phyloP scores from a whole-genome alignment of 2,797 vertebrate genomes.

The Chrysolophus pictus region DNA sequence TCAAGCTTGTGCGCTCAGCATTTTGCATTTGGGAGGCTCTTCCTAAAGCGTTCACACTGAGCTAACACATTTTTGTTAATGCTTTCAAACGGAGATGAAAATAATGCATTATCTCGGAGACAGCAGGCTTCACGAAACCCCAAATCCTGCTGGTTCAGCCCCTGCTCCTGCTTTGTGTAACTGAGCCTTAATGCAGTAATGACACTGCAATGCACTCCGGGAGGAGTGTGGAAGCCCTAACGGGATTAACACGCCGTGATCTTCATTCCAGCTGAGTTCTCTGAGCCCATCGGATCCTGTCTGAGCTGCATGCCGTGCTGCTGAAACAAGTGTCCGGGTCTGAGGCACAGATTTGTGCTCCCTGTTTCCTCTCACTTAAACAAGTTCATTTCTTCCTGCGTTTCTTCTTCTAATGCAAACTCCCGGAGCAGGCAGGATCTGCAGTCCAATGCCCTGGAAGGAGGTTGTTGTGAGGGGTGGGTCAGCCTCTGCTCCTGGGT shows the following conservation, averaged over 20 bases:
- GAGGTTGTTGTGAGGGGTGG: too few relatives aligned
- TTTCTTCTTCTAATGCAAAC: neutral
- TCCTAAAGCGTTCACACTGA: neutral
- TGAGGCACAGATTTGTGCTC: accelerated
- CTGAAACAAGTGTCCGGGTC: neutral
- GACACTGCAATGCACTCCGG: neutral
- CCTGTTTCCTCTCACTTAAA: neutral
- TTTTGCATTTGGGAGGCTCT: neutral
- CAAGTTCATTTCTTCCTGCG: neutral
- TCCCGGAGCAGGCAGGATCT: neutral
- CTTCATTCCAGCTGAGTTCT: neutral
- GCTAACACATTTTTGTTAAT: constrained; percentile 18
- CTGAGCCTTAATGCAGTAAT: neutral
- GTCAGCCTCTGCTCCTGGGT: too few relatives aligned
- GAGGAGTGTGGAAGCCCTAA: neutral
- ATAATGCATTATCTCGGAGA: neutral
- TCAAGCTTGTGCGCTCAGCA: neutral
- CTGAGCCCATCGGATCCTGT: neutral
- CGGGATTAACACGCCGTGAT: neutral
- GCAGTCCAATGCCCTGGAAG: too few relatives aligned
- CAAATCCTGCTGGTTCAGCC: constrained; percentile 9
- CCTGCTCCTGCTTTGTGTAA: neutral
- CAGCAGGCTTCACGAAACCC: constrained; percentile 13
- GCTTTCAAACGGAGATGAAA: constrained; percentile 36
- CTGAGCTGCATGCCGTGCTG: neutral